Conservation (phyloP, 1,140 invertebrate species). For the Chrysopa pallens region DNA sequence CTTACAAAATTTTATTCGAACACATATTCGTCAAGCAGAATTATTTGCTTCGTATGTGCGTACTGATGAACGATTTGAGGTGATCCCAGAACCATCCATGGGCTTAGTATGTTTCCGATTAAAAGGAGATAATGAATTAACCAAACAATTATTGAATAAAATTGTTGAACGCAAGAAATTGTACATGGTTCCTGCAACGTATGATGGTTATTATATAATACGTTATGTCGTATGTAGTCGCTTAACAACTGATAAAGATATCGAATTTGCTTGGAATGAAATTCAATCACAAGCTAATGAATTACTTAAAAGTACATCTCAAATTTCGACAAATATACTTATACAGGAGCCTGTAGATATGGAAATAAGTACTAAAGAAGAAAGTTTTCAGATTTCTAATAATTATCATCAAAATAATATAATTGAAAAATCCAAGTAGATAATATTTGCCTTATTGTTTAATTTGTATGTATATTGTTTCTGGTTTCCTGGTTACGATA, state of each 20-base stretch:
- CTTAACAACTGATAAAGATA: conserved; percentile 45
- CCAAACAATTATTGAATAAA: conserved; percentile 52
- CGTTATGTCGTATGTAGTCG: conserved; percentile 70
- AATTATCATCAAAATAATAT: too few relatives aligned
- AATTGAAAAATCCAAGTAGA: too few relatives aligned
- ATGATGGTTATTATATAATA: conserved; percentile 48
- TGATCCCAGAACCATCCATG: conserved; percentile 26
- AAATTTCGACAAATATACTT: too few relatives aligned
- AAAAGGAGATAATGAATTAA: conserved; percentile 55
- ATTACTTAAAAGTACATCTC: conserved; percentile 7
- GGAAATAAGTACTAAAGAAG: too few relatives aligned
- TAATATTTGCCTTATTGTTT: too few relatives aligned
- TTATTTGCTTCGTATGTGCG: conserved; percentile 53
- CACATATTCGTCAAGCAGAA: conserved; percentile 54
- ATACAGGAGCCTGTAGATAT: too few relatives aligned
- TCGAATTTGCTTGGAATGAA: conserved; percentile 68
- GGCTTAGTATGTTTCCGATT: conserved; percentile 79
- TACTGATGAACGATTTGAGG: conserved; percentile 58
- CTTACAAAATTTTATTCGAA: conserved; percentile 59
- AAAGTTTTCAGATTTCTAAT: too few relatives aligned
- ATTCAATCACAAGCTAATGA: conserved; percentile 37
- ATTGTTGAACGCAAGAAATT: conserved; percentile 64
- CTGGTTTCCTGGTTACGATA: too few relatives aligned
- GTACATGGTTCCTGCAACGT: conserved; percentile 64
- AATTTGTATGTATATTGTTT: too few relatives aligned